phyloP scores from a whole-genome alignment of 1,140 invertebrate species.

The Thaumetopoea pityocampa region DNA sequence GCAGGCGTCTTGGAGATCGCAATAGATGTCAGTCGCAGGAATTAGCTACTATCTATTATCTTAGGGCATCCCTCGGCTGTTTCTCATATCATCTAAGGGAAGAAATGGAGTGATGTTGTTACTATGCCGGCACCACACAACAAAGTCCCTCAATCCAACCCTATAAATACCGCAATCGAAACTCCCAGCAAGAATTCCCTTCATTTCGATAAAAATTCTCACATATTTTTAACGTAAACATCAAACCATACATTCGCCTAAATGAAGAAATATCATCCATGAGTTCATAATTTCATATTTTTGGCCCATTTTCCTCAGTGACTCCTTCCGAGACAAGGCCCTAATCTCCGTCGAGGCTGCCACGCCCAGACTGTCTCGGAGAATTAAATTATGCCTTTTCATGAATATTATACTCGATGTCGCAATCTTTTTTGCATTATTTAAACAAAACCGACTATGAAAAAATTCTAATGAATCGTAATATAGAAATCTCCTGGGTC shows the following conservation, averaged over 20 bases:
- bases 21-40: too few species aligned
- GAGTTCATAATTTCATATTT: slow-evolving; percentile 62
- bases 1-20: too few species aligned
- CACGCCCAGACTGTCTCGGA: slow-evolving; percentile 45
- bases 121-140: too few species aligned
- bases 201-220: slow-evolving; percentile 8
- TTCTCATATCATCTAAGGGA: too few species aligned
- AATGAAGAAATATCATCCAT: slow-evolving; percentile 42
- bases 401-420: slow-evolving; percentile 70
- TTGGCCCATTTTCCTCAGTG: slow-evolving; percentile 54
- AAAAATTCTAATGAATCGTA: slow-evolving; percentile 34
- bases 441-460: slow-evolving; percentile 46
- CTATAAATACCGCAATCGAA: slow-evolving; percentile 15
- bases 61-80: too few species aligned
- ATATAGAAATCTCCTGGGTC: slow-evolving; percentile 17
- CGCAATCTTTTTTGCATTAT: slow-evolving; percentile 63
- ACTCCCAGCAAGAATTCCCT: background rate
- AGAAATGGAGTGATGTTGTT: too few species aligned
- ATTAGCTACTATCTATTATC: too few species aligned
- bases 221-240: slow-evolving; percentile 18
- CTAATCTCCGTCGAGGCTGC: slow-evolving; percentile 47
- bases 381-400: slow-evolving; percentile 71
- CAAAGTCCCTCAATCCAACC: too few species aligned
- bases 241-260: slow-evolving; percentile 17
- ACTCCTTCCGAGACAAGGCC: slow-evolving; percentile 57